These are phyloP conservation scores for Tyrannus savana DNA, from an alignment of 2,113 vertebrate species.

Conservation along the genomic window DNA sequence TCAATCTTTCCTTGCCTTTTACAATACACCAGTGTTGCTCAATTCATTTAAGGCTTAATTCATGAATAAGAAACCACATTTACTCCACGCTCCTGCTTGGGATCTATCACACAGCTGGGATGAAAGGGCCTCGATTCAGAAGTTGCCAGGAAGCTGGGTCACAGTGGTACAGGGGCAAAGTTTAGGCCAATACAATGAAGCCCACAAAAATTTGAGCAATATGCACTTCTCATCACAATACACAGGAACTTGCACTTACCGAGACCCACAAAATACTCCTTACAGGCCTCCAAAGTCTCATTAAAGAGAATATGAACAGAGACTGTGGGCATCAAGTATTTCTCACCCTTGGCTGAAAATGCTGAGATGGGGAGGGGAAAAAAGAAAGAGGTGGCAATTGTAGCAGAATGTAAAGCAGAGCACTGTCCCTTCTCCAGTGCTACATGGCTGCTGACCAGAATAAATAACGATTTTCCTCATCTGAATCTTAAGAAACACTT, in stretches of 20 bases:
- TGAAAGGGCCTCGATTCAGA: slow-evolving; percentile 56
- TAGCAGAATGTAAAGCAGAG: slow-evolving; percentile 31
- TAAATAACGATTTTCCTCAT: slow-evolving; percentile 30
- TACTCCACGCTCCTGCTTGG: slow-evolving; percentile 43
- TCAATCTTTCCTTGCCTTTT: slow-evolving; percentile 63
- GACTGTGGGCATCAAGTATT: slow-evolving; percentile 31
- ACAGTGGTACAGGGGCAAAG: slow-evolving; percentile 45
- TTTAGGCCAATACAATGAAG: slow-evolving; percentile 60
- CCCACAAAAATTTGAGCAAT: slow-evolving; percentile 62
- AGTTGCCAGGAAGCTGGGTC: slow-evolving; percentile 58
- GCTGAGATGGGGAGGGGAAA: not conserved
- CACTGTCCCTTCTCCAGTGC: not conserved
- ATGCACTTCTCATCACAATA: slow-evolving; percentile 53
- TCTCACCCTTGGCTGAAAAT: slow-evolving; percentile 10
- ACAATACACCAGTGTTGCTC: slow-evolving; percentile 67
- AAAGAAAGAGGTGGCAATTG: not conserved
- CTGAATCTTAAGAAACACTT: slow-evolving; percentile 11
- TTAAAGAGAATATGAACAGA: slow-evolving; percentile 18
- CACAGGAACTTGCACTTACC: slow-evolving; percentile 34
- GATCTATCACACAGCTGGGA: slow-evolving; percentile 62
- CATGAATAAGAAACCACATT: slow-evolving; percentile 65
- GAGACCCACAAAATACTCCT: slow-evolving; percentile 9
- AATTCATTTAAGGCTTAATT: slow-evolving; percentile 67
- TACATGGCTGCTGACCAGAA: slow-evolving; percentile 7
- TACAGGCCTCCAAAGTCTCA: slow-evolving; percentile 11